These are phyloP conservation scores for Pandemis corylana DNA, from an alignment of 2,888 invertebrate genomes.

Conservation along the genomic window DNA sequence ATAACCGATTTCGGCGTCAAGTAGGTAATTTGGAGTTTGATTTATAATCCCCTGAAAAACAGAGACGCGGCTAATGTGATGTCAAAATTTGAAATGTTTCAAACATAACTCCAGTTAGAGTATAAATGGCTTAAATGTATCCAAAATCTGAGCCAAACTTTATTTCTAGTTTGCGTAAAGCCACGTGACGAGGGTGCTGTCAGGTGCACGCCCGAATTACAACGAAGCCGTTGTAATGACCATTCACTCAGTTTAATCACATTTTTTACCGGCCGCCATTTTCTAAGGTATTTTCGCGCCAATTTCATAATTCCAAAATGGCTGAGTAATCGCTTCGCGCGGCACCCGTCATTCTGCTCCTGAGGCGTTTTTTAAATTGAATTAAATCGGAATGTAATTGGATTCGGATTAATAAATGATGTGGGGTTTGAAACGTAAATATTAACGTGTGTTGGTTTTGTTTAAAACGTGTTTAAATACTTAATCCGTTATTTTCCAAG, in stretches of 20 bases:
- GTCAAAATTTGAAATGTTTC: slow-evolving; percentile 12
- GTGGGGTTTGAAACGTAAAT: not conserved
- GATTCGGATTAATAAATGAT: not conserved
- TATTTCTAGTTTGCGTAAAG: slow-evolving; percentile 50
- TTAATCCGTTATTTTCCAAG: no score
- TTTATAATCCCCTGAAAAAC: no score
- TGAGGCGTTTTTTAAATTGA: slow-evolving; percentile 8
- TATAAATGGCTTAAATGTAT: slow-evolving; percentile 31
- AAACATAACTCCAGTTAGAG: slow-evolving; percentile 18
- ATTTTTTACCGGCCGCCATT: slow-evolving; percentile 37
- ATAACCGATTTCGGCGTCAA: no score
- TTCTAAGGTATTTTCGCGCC: slow-evolving; percentile 27
- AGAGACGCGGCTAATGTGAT: not conserved
- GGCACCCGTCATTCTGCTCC: slow-evolving; percentile 10
- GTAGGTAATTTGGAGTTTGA: no score
- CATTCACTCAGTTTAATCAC: slow-evolving; percentile 41
- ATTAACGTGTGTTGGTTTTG: not conserved
- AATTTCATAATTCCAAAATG: slow-evolving; percentile 37
- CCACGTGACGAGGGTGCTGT: slow-evolving; percentile 60
- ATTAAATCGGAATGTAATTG: slow-evolving; percentile 1
- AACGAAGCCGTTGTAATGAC: slow-evolving; percentile 33
- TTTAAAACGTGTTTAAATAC: not conserved
- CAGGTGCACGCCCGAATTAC: slow-evolving; percentile 50
- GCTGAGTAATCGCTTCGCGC: slow-evolving; percentile 21
- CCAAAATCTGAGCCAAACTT: slow-evolving; percentile 47